Evolutionary conservation across 2,888 invertebrate genomes (phyloP), one percentile per base, ranked within the genome.

Genomic region (Heliconius ismenius): DNA sequence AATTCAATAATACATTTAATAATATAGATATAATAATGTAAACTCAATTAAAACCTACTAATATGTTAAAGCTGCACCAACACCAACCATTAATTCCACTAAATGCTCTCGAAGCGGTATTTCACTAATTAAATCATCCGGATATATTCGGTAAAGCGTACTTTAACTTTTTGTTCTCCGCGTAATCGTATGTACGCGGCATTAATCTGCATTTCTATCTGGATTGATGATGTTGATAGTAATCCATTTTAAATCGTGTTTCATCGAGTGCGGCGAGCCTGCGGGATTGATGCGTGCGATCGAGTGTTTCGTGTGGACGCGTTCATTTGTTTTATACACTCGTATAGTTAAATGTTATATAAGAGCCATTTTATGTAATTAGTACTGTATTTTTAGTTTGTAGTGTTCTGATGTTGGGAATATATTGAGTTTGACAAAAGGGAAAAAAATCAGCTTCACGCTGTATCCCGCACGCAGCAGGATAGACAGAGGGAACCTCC

Each of bases 171-270:
- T 74, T 81, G 78, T 79, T 79, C 77, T 75, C 74, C 73, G 76
- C 63, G 78, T 77, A 79, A 80, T 80, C 76, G 78, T 65, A 73
- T 79, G 78, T 76, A 78, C 72, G 76, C 76, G 76, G 67, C 79
- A 78, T 81, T 82, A 82, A 82, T 82, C 81, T 80, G 79, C 77
- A 78, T 82, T 75, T 21, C 18, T 18, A 49, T 49, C 49, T 76
- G 78, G 76, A 78, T 77, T 80, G 81, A 79, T 79, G 79, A 80
- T 79, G 77, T 78, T 77, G 80, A 76, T 78, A 77, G 72, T 79
- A 81, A 82, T 82, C 80, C 81, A 79, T 81, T 81, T 81, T 77
- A 81, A 81, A 81, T 79, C 75, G 78, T 75, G 60, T 81, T 76
- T 76, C 79, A 78, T 78, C 76, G 78, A 79, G 78, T 62, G 72